phyloP scores from a whole-genome alignment of 2,888 invertebrate genomes.

The Pachymerium ferrugineum region DNA sequence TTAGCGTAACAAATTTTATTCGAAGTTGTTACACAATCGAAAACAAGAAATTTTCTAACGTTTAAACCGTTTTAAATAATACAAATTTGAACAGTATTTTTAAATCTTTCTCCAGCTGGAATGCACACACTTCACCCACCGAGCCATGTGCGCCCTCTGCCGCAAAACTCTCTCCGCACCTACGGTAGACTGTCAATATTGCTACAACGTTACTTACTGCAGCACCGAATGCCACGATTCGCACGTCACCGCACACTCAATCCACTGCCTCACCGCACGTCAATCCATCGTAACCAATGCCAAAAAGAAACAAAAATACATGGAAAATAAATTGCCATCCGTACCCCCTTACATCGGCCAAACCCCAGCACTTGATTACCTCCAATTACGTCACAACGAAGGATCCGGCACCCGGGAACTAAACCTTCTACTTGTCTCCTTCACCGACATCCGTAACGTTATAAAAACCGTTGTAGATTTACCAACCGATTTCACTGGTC shows the following conservation, averaged over 20 bases:
- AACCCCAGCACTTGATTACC: background rate
- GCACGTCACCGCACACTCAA: conserved; percentile 72
- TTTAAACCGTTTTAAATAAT: too few species aligned
- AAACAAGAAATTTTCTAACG: too few species aligned
- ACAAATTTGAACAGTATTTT: too few species aligned
- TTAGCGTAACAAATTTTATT: too few species aligned
- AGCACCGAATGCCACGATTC: conserved; percentile 78
- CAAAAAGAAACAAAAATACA: conserved; percentile 33
- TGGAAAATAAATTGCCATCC: background rate
- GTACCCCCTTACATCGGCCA: background rate
- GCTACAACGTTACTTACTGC: background rate
- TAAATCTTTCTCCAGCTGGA: background rate
- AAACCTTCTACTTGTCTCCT: background rate
- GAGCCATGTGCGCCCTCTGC: background rate
- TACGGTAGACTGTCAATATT: background rate
- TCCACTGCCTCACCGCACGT: conserved; percentile 88
- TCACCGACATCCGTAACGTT: background rate
- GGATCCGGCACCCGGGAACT: background rate
- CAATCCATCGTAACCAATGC: conserved; percentile 75
- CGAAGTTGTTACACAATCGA: too few species aligned
- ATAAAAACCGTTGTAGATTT: background rate
- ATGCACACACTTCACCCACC: background rate
- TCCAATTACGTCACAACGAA: conserved; percentile 4
- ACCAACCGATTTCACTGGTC: background rate
- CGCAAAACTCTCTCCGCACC: background rate